Conservation (phyloP, 92 coral and sea anemone species). For the Parazoanthus darwini region DNA sequence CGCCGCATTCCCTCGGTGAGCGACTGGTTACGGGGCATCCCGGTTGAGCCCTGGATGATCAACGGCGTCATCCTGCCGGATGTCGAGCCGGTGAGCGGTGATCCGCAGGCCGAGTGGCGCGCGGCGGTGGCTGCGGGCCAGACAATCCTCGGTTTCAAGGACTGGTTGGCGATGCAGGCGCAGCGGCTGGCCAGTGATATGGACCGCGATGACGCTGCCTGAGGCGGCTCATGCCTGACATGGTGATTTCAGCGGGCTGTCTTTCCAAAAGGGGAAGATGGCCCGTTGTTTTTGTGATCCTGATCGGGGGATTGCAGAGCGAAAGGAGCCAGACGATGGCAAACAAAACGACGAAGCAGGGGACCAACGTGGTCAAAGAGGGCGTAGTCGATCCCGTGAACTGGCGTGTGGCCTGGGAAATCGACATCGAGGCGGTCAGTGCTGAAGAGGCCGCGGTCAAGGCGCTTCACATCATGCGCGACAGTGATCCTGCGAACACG, state of each 20-base stretch:
- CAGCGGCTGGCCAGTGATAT: constrained; percentile 11
- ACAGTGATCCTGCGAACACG: constrained; percentile 1
- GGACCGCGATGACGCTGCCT: constrained; percentile 12
- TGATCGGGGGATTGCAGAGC: constrained; percentile 11
- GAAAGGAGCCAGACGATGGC: constrained; percentile 11
- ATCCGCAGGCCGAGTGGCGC: too few relatives aligned
- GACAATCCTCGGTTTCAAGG: neutral
- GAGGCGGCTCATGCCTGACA: constrained; percentile 8
- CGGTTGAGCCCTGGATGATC: too few relatives aligned
- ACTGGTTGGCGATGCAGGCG: constrained; percentile 8
- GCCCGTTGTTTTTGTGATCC: constrained; percentile 6
- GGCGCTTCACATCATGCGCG: constrained; percentile 11
- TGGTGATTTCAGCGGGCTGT: constrained; percentile 6
- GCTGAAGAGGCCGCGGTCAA: constrained; percentile 11
- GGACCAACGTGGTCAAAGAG: neutral
- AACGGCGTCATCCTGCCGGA: too few relatives aligned
- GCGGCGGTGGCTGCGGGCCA: constrained; percentile 14
- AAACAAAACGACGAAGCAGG: neutral
- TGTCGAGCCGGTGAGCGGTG: too few relatives aligned
- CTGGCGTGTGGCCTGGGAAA: constrained; percentile 4
- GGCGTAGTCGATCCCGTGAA: neutral
- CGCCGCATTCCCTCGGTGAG: too few relatives aligned
- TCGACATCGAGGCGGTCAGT: constrained; percentile 11
- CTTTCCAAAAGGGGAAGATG: constrained; percentile 4
- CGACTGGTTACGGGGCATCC: too few relatives aligned